Percentiles rank a stretch among this genome's conserved stretches.
These are phyloP conservation scores for Agriopis leucophaearia DNA, from an alignment of 2,888 invertebrate genomes.

Conservation along the genomic window DNA sequence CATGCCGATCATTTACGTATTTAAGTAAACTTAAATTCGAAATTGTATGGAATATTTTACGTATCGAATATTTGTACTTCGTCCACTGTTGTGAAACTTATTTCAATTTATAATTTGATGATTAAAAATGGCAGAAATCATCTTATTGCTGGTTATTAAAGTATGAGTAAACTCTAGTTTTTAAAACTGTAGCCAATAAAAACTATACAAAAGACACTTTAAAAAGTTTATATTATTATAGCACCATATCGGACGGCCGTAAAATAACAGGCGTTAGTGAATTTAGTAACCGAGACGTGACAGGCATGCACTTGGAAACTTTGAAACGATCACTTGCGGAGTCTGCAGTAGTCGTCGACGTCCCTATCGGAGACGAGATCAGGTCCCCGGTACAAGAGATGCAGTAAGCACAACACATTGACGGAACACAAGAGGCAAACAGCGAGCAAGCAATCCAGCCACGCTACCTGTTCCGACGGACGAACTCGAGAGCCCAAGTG, in stretches of 20 bases:
- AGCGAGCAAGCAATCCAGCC: conserved; percentile 90
- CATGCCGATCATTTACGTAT: not conserved
- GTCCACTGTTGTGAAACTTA: too few species aligned
- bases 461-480: conserved; percentile 93
- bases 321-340: conserved; percentile 63
- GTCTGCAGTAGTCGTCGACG: conserved; percentile 72
- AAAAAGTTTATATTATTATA: conserved; percentile 8
- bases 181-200: not conserved
- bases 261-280: conserved; percentile 28
- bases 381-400: conserved; percentile 83
- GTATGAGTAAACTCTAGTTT: not conserved
- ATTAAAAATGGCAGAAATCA: not conserved
- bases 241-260: conserved; percentile 20
- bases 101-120: not conserved
- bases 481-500: conserved; percentile 86
- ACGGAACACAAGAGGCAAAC: conserved; percentile 88
- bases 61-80: too few species aligned
- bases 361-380: conserved; percentile 68
- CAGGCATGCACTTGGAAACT: conserved; percentile 61
- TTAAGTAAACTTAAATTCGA: not conserved
- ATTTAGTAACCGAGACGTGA: conserved; percentile 32
- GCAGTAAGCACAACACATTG: conserved; percentile 88
- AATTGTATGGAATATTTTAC: too few species aligned
- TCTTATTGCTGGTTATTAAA: not conserved
- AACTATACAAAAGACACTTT: not conserved